Evolutionary conservation across 1,140 invertebrate genomes (phyloP), one percentile per base, ranked within the genome.

Genomic region (Anoplophora glabripennis): DNA sequence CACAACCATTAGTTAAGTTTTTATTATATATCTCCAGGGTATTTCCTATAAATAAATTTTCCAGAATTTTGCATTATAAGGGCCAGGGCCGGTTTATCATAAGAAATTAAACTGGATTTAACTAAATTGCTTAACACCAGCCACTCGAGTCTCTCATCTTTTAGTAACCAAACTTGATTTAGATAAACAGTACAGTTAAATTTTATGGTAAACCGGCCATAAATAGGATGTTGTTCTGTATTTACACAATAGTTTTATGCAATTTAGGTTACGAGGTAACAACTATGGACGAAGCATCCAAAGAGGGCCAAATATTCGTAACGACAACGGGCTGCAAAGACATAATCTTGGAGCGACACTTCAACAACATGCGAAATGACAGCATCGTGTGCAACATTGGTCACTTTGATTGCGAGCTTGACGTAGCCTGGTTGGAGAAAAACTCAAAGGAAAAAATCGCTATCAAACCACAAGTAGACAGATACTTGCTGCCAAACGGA

Each of bases 321-420:
- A 99, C 98, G 7, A 92, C 95, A 7, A 99, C 97, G 28, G 98
- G 98, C 36, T 99, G 97, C 77, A 90, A 93, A 69, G 89, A 93
- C 69, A 99, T 99, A 51, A 93, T 99, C 59, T 79, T 80, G 45
- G 88, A 87, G 11, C 81, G 91, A 41, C 96, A 99, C 77, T 92
- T 99, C 68, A 67, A 88, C 35, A 84, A 88, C 66, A 98, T 99
- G 94, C 87, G 88, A 59, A 92, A 99, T 75, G 96, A 99, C 80
- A 85, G 94, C 14, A 98, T 99, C 72, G 91, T 99, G 40, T 99
- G 97, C 75, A 99, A 99, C 75, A 99, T 99, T 76, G 98, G 98
- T 12, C 98, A 99, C 77, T 99, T 99, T 65, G 93, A 94, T 74
- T 96, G 92, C 77, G 98, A 99, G 83, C 92, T 99, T 70, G 90